Evolutionary conservation across 2,888 invertebrate species (phyloP).

Genomic region (Drosophila mimetica): DNA sequence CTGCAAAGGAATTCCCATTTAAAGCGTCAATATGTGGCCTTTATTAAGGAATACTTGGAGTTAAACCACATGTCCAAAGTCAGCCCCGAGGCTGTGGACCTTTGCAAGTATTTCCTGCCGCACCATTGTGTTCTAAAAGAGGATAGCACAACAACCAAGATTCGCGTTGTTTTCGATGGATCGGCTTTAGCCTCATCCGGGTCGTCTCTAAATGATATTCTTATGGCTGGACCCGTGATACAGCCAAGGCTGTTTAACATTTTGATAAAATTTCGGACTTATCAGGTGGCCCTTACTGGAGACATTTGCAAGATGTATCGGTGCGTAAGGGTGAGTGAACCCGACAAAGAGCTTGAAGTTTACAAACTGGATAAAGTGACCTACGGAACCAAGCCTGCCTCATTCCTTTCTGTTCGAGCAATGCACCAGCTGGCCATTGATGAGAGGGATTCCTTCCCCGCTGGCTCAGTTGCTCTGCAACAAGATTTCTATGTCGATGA

Average conservation of each 20-base stretch:
- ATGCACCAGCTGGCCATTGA: slow-evolving; percentile 4
- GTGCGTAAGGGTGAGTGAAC: not conserved
- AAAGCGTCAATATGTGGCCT: not conserved
- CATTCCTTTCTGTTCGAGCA: not conserved
- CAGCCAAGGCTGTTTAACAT: not conserved
- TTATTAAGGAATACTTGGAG: not conserved
- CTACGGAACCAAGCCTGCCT: not conserved
- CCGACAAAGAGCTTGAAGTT: not conserved
- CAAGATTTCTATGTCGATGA: slow-evolving; percentile 1
- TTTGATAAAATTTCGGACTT: not conserved
- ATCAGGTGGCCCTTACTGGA: not conserved
- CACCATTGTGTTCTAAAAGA: not conserved
- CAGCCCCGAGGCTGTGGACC: not conserved
- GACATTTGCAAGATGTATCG: not conserved
- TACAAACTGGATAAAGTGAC: not conserved
- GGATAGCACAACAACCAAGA: not conserved
- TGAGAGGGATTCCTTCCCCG: not conserved
- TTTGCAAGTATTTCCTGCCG: not conserved
- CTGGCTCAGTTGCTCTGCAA: slow-evolving; percentile 4
- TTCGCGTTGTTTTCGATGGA: not conserved
- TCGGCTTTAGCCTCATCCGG: not conserved
- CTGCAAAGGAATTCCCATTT: not conserved
- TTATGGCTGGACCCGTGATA: not conserved
- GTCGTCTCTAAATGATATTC: too few species aligned
- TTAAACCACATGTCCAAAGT: not conserved